Percentiles rank a stretch among this genome's conserved stretches.
These are phyloP conservation scores for Furcifer pardalis DNA, from an alignment of 2,797 vertebrate genomes.

Conservation along the genomic window DNA sequence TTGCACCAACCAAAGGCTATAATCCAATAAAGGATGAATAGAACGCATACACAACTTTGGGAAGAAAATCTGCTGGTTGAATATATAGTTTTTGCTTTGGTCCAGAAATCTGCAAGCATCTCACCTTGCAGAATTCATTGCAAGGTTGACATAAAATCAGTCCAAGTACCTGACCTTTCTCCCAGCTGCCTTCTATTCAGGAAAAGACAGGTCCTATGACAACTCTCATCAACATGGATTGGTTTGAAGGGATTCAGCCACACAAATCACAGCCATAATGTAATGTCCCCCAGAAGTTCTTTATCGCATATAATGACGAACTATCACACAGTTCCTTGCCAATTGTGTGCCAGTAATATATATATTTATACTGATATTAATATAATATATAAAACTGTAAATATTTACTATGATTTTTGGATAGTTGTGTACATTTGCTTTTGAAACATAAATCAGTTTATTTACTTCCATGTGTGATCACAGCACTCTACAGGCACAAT, in stretches of 20 bases:
- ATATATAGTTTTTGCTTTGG: background rate
- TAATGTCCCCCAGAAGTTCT: background rate
- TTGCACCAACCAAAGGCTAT: background rate
- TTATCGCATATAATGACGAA: slow-evolving; percentile 2
- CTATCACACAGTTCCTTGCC: background rate
- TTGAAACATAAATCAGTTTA: slow-evolving; percentile 47
- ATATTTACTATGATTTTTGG: slow-evolving; percentile 58
- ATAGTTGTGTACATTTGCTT: slow-evolving; percentile 47
- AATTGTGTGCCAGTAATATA: background rate
- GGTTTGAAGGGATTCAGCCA: background rate
- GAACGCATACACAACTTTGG: background rate
- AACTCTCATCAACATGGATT: background rate
- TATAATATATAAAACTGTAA: slow-evolving; percentile 65
- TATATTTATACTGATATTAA: slow-evolving; percentile 51
- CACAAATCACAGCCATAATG: background rate
- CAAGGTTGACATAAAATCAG: background rate
- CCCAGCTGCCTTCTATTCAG: background rate
- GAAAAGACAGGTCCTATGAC: background rate
- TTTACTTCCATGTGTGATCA: slow-evolving; percentile 46
- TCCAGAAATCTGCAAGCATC: background rate
- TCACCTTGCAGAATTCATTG: background rate
- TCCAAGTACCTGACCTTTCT: background rate
- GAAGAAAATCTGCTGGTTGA: background rate
- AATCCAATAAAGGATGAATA: background rate
- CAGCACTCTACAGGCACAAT: slow-evolving; percentile 43